These are phyloP conservation scores for Schizopygopsis malacanthus DNA, from an alignment of 2,797 vertebrate genomes.

Conservation along the genomic window DNA sequence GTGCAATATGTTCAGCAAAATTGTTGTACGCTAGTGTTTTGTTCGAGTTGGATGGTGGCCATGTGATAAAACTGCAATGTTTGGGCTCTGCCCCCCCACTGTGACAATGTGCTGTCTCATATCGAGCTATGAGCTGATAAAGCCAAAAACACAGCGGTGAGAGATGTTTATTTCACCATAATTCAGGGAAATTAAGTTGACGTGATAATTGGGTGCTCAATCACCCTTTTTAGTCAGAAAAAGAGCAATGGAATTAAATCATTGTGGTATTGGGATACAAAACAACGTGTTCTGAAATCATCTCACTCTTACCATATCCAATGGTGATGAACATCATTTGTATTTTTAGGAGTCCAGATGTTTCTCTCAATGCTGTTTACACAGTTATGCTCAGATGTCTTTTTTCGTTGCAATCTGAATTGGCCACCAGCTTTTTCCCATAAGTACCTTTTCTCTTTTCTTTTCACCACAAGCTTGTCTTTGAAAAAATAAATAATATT, in stretches of 20 bases:
- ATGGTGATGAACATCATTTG: background rate
- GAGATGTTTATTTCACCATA: conserved; percentile 32
- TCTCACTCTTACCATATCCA: background rate
- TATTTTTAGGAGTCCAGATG: background rate
- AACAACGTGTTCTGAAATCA: conserved; percentile 9
- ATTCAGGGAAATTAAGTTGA: conserved; percentile 36
- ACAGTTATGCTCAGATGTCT: background rate
- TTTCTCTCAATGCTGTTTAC: background rate
- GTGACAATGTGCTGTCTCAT: conserved; percentile 1
- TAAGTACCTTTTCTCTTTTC: background rate
- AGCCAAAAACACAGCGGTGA: conserved; percentile 3
- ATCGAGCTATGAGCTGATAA: conserved; percentile 5
- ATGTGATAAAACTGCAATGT: conserved; percentile 42
- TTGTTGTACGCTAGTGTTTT: conserved; percentile 6
- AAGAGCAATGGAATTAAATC: background rate
- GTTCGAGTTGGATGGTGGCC: conserved; percentile 40
- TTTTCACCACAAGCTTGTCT: background rate
- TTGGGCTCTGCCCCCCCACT: conserved; percentile 12
- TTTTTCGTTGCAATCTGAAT: background rate
- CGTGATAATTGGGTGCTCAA: conserved; percentile 39
- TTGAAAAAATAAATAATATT: background rate
- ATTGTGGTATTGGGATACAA: conserved; percentile 5
- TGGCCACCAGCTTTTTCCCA: background rate
- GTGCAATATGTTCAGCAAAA: conserved; percentile 30
- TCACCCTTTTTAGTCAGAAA: conserved; percentile 17